phyloP scores from a whole-genome alignment of 2,113 vertebrate species.

The Raja brachyura region DNA sequence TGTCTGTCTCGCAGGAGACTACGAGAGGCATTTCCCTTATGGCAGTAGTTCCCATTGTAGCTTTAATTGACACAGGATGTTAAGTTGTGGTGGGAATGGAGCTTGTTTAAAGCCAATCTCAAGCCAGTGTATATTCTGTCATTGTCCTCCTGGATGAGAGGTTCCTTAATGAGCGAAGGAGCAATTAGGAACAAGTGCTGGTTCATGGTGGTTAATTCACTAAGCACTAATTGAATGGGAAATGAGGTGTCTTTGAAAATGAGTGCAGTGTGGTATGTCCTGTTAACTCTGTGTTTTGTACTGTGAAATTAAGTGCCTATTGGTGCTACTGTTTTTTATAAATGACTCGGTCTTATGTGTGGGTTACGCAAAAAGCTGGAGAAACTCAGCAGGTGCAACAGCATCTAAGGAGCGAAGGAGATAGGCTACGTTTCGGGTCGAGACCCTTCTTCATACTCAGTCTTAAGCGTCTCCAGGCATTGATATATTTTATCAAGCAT shows the following conservation, averaged over 20 bases:
- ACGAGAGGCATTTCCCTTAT: neutral
- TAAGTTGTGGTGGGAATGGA: neutral
- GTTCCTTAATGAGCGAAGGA: constrained; percentile 20
- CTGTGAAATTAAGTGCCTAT: neutral
- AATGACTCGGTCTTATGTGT: neutral
- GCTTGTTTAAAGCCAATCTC: constrained; percentile 31
- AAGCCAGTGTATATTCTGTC: neutral
- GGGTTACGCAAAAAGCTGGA: too few relatives aligned
- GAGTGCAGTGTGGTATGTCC: neutral
- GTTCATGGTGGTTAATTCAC: constrained; percentile 12
- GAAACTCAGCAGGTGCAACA: too few relatives aligned
- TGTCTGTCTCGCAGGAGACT: neutral
- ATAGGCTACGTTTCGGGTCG: too few relatives aligned
- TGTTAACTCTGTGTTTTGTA: constrained; percentile 9
- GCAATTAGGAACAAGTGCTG: constrained; percentile 20
- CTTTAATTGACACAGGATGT: constrained; percentile 31
- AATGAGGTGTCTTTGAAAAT: neutral
- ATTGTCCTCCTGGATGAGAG: neutral
- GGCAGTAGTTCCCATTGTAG: constrained; percentile 1
- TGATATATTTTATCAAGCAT: neutral
- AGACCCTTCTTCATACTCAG: too few relatives aligned
- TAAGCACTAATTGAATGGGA: neutral
- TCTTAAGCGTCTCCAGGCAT: neutral
- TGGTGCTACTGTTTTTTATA: neutral
- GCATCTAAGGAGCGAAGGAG: too few relatives aligned